phyloP scores from a whole-genome alignment of 2,888 invertebrate species.

The Ischnus inquisitorius region DNA sequence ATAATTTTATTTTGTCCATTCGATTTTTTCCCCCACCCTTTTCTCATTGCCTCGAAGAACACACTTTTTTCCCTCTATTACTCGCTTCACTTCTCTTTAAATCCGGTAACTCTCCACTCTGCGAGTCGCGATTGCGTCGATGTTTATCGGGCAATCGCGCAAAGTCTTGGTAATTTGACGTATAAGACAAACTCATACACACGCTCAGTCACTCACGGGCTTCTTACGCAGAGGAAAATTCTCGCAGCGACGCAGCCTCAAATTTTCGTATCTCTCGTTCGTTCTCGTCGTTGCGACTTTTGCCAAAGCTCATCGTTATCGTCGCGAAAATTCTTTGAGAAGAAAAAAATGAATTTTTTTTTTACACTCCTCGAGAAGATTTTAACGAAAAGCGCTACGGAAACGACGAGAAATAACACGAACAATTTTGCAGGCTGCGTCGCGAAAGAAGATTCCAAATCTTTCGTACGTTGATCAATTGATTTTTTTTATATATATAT shows the following conservation, averaged over 20 bases:
- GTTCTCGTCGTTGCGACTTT: not conserved
- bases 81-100: conserved; percentile 21
- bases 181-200: conserved; percentile 32
- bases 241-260: not conserved
- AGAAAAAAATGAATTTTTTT: not conserved
- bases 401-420: not conserved
- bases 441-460: conserved; percentile 1
- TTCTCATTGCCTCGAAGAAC: conserved; percentile 12
- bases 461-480: conserved; percentile 60
- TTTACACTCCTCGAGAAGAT: not conserved
- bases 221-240: not conserved
- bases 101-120: not conserved
- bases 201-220: conserved; percentile 62
- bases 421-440: not conserved
- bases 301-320: no score
- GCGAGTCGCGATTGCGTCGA: not conserved
- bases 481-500: conserved; percentile 52
- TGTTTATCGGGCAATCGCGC: not conserved
- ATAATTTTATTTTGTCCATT: conserved; percentile 30
- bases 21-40: conserved; percentile 16
- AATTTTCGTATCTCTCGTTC: conserved; percentile 3
- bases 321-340: not conserved
- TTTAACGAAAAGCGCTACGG: not conserved
- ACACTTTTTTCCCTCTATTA: conserved; percentile 31
- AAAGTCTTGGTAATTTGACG: not conserved